phyloP scores from a whole-genome alignment of 2,797 vertebrate genomes.

The Saguinus oedipus region DNA sequence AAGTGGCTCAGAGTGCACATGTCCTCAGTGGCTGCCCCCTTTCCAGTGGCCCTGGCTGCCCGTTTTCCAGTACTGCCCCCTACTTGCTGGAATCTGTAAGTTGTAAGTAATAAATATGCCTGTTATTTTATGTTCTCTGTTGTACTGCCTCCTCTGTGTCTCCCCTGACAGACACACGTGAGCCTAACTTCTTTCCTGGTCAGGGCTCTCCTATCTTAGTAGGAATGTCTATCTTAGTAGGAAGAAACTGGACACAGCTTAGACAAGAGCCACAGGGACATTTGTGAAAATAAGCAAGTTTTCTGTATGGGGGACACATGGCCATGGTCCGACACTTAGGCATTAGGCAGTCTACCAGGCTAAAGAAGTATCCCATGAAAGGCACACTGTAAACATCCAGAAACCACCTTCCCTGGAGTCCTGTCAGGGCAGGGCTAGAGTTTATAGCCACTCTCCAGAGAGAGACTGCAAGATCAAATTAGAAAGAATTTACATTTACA shows the following conservation, averaged over 20 bases:
- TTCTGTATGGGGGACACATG: background rate
- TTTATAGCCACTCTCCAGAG: background rate
- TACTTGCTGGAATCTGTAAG: background rate
- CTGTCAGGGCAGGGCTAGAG: background rate
- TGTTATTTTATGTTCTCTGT: background rate
- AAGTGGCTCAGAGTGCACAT: background rate
- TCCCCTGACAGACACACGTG: background rate
- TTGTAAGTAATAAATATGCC: background rate
- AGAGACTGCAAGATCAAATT: background rate
- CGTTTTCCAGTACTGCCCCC: too few relatives aligned
- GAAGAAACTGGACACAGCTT: background rate
- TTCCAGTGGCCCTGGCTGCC: background rate
- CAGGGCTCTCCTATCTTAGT: background rate
- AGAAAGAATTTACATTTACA: background rate
- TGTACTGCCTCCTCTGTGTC: background rate
- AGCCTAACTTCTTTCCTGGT: background rate
- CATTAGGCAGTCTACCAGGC: background rate
- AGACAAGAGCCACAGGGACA: background rate
- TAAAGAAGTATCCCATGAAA: background rate
- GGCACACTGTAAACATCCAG: background rate
- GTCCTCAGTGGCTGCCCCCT: background rate
- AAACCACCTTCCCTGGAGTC: background rate
- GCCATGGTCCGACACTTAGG: background rate
- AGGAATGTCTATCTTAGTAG: background rate
- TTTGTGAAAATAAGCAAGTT: background rate